Evolutionary conservation across 2,888 invertebrate genomes (phyloP).

Genomic region (Drosophila borborema): DNA sequence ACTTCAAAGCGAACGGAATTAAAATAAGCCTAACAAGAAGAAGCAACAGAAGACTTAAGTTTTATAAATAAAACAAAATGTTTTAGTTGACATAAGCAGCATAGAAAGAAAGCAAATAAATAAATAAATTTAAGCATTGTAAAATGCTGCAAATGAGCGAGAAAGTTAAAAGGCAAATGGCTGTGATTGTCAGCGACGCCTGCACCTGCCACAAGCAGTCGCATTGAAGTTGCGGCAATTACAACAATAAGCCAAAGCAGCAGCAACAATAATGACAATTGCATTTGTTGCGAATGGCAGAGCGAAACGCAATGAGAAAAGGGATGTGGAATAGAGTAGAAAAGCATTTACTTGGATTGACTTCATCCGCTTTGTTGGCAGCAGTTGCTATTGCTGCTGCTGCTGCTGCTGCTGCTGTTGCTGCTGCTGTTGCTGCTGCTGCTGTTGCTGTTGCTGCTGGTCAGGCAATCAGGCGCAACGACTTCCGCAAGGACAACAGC

Average conservation of each 20-base stretch:
- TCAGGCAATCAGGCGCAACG: constrained; percentile 73
- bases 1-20: constrained; percentile 1
- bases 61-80: constrained; percentile 1
- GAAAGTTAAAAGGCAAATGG: constrained; percentile 41
- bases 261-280: constrained; percentile 53
- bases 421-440: too few species aligned
- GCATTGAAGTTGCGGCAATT: constrained; percentile 58
- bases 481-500: constrained; percentile 61
- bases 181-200: constrained; percentile 52
- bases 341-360: constrained; percentile 78
- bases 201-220: constrained; percentile 59
- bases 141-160: background rate
- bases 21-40: background rate
- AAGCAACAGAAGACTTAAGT: background rate
- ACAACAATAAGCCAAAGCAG: constrained; percentile 54
- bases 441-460: constrained; percentile 24
- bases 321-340: constrained; percentile 57
- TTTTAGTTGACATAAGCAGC: background rate
- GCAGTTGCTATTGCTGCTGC: constrained; percentile 12
- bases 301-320: constrained; percentile 32
- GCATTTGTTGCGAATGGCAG: constrained; percentile 51
- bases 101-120: background rate
- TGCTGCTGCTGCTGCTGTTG: constrained; percentile 17
- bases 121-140: constrained; percentile 40
- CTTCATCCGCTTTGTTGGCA: constrained; percentile 72